Base-by-base conservation (phyloP, 2,888 invertebrate species). In the Campopleginae sp. region DNA sequence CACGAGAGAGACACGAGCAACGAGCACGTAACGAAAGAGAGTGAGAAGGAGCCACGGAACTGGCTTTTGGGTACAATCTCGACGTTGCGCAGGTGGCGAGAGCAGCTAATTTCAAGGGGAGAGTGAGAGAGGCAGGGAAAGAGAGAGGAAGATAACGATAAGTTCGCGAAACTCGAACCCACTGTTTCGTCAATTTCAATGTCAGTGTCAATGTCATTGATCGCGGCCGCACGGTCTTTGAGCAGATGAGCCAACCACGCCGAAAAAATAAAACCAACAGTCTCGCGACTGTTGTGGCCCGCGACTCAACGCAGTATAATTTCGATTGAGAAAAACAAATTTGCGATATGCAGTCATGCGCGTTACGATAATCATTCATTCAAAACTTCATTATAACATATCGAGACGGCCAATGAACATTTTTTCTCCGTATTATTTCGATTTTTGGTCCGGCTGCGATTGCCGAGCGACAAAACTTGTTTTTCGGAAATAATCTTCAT, bases 131-230 rank as follows among this genome's bases (percentile, higher is more conserved):
- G 61, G 42, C 44, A 58, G 58, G 23, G 44, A 46, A 63, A 63
- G 70, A 71, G 42, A 46, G 23, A 46, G 75, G 58, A 54, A 63
- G 54, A 68, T 58, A 58, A 23, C 58, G 58, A 27, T 27, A 76
- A 63, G 78, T 61, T 33, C 71, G 72, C 66, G 48, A 63, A 76
- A 65, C 71, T 72, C 27, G 74, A 54, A 38, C 72, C 74, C 76
- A 54, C 70, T 68, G 87, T 88, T 88, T 89, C 87, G 89, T 89
- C 89, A 90, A 86, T 91, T 91, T 84, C 90, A 89, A 86, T 89
- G 90, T 84, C 90, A 90, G 83, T 89, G 90, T 87, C 90, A 90
- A 88, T 90, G 89, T 87, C 90, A 88, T 87, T 71, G 86, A 70
- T 86, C 84, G 85, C 65, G 33, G 61, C 48, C 86, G 63, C 86